These are phyloP conservation scores for Micromesistius poutassou DNA, from an alignment of 2,797 vertebrate genomes.

Conservation along the genomic window DNA sequence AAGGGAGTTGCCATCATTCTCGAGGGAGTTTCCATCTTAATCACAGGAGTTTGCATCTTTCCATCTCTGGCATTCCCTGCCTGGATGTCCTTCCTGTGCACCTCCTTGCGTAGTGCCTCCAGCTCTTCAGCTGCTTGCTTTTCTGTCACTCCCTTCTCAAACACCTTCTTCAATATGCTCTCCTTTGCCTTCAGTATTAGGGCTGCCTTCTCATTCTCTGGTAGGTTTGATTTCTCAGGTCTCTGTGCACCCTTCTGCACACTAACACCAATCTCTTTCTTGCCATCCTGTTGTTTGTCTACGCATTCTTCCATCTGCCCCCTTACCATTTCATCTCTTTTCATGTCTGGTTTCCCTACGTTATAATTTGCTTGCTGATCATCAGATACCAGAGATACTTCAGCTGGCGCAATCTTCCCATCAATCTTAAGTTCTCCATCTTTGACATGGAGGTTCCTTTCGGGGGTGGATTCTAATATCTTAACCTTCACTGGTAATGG, in stretches of 20 bases:
- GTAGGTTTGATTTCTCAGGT: slow-evolving; percentile 50
- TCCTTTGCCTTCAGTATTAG: slow-evolving; percentile 75
- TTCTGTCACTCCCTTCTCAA: slow-evolving; percentile 70
- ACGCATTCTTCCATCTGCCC: slow-evolving; percentile 14
- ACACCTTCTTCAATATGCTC: slow-evolving; percentile 75
- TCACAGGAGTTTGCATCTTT: slow-evolving; percentile 5
- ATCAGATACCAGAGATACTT: background rate
- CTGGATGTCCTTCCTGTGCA: slow-evolving; percentile 46
- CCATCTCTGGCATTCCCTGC: background rate
- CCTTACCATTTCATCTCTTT: slow-evolving; percentile 5
- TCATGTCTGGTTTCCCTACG: slow-evolving; percentile 36
- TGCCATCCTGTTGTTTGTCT: slow-evolving; percentile 13
- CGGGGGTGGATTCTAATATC: slow-evolving; percentile 11
- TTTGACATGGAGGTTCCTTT: background rate
- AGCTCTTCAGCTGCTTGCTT: slow-evolving; percentile 74
- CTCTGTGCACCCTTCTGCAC: slow-evolving; percentile 28
- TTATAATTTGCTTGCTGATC: slow-evolving; percentile 29
- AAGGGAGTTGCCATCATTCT: background rate
- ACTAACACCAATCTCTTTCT: slow-evolving; percentile 24
- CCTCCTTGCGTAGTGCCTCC: slow-evolving; percentile 61
- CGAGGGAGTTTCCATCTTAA: background rate
- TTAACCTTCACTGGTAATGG: slow-evolving; percentile 13
- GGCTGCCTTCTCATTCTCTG: slow-evolving; percentile 62
- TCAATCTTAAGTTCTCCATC: slow-evolving; percentile 12
- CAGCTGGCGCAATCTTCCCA: slow-evolving; percentile 11